Conservation (phyloP, 2,888 invertebrate genomes). For the Oscheius onirici region DNA sequence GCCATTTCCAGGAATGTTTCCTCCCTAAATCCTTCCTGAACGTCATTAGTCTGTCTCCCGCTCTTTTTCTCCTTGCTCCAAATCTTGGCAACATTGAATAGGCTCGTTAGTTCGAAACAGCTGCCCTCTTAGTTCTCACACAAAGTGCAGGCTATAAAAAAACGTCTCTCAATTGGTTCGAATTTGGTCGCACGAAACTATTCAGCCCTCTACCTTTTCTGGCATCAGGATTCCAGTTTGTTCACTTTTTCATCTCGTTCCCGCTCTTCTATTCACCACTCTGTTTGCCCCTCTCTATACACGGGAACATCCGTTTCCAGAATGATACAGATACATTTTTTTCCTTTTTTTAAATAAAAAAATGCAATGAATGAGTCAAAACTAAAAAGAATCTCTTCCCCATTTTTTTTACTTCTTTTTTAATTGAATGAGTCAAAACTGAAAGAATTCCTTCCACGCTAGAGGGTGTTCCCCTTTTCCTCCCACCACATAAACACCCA, state of each 20-base stretch:
- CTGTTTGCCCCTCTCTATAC: conserved; percentile 1
- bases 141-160: not conserved
- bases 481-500: conserved; percentile 1
- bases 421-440: no score
- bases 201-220: not conserved
- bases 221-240: not conserved
- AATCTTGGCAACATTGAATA: not conserved
- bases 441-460: no score
- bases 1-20: no score
- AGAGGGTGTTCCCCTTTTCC: no score
- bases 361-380: no score
- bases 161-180: not conserved
- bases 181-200: not conserved
- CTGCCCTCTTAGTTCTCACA: not conserved
- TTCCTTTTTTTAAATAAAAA: no score
- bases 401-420: no score
- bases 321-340: no score
- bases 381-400: no score
- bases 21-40: no score
- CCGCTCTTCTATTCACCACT: not conserved
- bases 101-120: not conserved
- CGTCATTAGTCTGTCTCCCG: no score
- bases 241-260: conserved; percentile 2
- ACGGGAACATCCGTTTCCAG: not conserved
- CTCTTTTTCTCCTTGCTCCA: not conserved